These are phyloP conservation scores for Neoascia interrupta DNA, from an alignment of 2,888 invertebrate genomes.

Conservation along the genomic window DNA sequence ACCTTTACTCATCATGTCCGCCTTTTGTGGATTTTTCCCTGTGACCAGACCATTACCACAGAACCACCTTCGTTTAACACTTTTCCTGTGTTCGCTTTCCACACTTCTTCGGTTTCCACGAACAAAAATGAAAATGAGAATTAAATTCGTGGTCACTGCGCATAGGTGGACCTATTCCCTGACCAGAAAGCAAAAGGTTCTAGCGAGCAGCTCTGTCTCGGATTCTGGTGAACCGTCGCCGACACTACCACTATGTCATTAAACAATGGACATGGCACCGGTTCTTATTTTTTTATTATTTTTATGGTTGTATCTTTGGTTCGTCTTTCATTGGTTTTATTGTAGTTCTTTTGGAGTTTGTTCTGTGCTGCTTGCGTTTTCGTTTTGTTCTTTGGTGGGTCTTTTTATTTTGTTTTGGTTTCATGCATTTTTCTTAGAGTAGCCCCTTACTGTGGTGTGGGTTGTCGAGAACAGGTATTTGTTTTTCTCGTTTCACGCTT, in stretches of 20 bases:
- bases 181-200: conserved; percentile 42
- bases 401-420: conserved; percentile 47
- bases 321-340: conserved; percentile 54
- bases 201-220: conserved; percentile 13
- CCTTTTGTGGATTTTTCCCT: conserved; percentile 23
- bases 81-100: conserved; percentile 33
- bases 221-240: too few species aligned
- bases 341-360: conserved; percentile 37
- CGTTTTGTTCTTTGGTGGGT: background rate
- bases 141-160: conserved; percentile 56
- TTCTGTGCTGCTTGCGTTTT: conserved; percentile 1
- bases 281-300: conserved; percentile 57
- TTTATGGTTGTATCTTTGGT: conserved; percentile 61
- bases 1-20: conserved; percentile 38
- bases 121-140: conserved; percentile 50
- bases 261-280: conserved; percentile 67
- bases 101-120: background rate
- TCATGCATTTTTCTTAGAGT: conserved; percentile 29
- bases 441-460: conserved; percentile 39
- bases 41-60: conserved; percentile 44
- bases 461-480: conserved; percentile 50
- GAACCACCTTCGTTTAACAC: conserved; percentile 67
- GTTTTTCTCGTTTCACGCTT: conserved; percentile 6
- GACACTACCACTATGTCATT: too few species aligned
- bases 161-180: conserved; percentile 30